Evolutionary conservation across 2,888 invertebrate genomes (phyloP).

Genomic region (Sussaba pulchella): DNA sequence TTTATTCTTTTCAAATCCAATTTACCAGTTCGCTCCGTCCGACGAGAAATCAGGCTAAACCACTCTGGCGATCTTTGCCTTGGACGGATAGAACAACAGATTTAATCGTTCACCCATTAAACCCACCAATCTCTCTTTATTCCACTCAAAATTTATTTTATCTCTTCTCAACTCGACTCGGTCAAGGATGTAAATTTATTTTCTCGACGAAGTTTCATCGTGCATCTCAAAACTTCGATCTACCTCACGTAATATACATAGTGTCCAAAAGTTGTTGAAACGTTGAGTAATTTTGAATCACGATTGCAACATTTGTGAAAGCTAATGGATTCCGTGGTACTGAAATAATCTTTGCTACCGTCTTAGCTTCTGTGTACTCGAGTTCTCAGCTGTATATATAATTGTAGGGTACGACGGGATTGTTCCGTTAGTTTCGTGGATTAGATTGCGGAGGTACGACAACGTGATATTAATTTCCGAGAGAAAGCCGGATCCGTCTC

Average conservation of each 20-base stretch:
- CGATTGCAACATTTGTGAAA: background rate
- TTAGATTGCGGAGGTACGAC: conserved; percentile 3
- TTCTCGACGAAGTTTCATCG: too few species aligned
- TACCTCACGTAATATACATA: background rate
- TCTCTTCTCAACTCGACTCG: too few species aligned
- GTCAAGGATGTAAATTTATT: too few species aligned
- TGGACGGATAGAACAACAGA: conserved; percentile 28
- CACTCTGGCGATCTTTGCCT: conserved; percentile 26
- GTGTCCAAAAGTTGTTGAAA: background rate
- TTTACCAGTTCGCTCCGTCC: conserved; percentile 12
- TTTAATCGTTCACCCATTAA: conserved; percentile 42
- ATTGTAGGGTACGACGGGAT: background rate
- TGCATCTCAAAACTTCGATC: too few species aligned
- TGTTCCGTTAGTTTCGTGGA: conserved; percentile 2
- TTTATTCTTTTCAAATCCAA: conserved; percentile 15
- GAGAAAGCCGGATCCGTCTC: conserved; percentile 50
- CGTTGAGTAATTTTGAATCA: background rate
- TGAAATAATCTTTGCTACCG: conserved; percentile 6
- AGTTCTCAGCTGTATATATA: background rate
- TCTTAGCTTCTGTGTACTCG: background rate
- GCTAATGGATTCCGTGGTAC: background rate
- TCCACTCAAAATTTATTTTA: too few species aligned
- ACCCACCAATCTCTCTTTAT: too few species aligned
- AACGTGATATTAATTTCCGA: conserved; percentile 26
- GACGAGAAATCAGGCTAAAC: conserved; percentile 43